Conservation (phyloP, 2,797 vertebrate species). For the Gymnocypris eckloni region DNA sequence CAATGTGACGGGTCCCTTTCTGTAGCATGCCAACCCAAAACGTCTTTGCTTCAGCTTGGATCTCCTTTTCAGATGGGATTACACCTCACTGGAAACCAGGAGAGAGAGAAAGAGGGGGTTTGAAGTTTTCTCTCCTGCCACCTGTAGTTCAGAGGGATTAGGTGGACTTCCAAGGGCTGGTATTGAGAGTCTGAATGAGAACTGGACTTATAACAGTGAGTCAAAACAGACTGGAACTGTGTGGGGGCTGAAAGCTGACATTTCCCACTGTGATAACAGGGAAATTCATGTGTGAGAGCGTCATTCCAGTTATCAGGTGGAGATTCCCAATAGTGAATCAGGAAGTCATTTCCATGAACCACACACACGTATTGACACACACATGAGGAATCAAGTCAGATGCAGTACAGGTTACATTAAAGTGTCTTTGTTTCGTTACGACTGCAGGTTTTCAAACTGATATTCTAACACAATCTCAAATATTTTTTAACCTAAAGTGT, state of each 20-base stretch:
- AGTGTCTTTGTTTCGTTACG: background rate
- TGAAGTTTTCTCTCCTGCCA: conserved; percentile 70
- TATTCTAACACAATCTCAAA: background rate
- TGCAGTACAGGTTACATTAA: background rate
- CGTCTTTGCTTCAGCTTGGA: conserved; percentile 63
- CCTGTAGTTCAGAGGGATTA: conserved; percentile 76
- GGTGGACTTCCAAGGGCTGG: conserved; percentile 67
- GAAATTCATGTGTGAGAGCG: conserved; percentile 63
- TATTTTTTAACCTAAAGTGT: background rate
- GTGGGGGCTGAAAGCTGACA: conserved; percentile 62
- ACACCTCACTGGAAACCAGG: conserved; percentile 67
- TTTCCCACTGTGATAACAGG: conserved; percentile 70
- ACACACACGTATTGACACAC: background rate
- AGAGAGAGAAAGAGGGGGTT: conserved; percentile 33
- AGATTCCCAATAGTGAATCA: conserved; percentile 57
- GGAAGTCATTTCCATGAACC: background rate
- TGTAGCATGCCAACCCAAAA: conserved; percentile 68
- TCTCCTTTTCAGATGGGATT: conserved; percentile 74
- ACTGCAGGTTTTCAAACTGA: background rate
- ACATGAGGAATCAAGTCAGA: background rate
- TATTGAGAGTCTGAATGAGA: conserved; percentile 53
- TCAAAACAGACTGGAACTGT: conserved; percentile 54
- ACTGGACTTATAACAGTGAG: conserved; percentile 65
- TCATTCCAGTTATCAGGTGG: conserved; percentile 53
- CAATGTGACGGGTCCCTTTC: conserved; percentile 74